Conservation (phyloP, 1,140 invertebrate genomes). For the Drosophila azteca region DNA sequence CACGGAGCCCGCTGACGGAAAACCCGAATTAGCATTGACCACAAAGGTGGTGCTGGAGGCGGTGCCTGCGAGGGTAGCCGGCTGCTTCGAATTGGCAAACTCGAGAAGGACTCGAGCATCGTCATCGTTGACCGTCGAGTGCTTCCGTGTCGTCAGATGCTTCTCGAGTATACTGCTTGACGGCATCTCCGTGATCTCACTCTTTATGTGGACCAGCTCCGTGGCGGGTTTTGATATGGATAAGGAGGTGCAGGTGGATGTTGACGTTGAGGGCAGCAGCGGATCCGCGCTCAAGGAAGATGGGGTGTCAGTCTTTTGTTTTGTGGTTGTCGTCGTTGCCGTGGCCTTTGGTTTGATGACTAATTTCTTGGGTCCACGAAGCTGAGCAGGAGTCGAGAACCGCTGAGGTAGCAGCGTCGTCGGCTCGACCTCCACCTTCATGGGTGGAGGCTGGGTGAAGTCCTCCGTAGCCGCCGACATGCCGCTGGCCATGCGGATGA, state of each 20-base stretch:
- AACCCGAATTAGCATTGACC: conserved; percentile 62
- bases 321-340: conserved; percentile 38
- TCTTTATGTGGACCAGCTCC: conserved; percentile 67
- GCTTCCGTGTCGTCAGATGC: conserved; percentile 58
- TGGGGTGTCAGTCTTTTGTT: conserved; percentile 68
- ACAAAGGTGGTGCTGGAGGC: conserved; percentile 63
- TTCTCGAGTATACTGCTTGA: conserved; percentile 71
- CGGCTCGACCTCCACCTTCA: conserved; percentile 66
- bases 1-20: conserved; percentile 71
- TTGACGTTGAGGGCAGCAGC: conserved; percentile 4
- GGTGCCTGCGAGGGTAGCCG: conserved; percentile 17
- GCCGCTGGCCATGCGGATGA: conserved; percentile 79
- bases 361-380: conserved; percentile 79
- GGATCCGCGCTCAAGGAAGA: conserved; percentile 33
- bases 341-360: conserved; percentile 81
- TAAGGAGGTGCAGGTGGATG: conserved; percentile 18
- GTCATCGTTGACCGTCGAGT: conserved; percentile 66
- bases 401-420: conserved; percentile 56
- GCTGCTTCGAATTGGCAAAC: conserved; percentile 78
- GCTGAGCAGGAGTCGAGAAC: conserved; percentile 51
- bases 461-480: conserved; percentile 51
- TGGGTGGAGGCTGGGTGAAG: conserved; percentile 58
- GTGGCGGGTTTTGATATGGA: conserved; percentile 58
- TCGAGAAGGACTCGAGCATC: conserved; percentile 75
- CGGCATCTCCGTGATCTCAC: conserved; percentile 43